A percentile compares a stretch with the other conserved stretches of the same genome.
These are phyloP conservation scores for Natrix natrix DNA, from an alignment of 2,797 vertebrate species.

Conservation along the genomic window DNA sequence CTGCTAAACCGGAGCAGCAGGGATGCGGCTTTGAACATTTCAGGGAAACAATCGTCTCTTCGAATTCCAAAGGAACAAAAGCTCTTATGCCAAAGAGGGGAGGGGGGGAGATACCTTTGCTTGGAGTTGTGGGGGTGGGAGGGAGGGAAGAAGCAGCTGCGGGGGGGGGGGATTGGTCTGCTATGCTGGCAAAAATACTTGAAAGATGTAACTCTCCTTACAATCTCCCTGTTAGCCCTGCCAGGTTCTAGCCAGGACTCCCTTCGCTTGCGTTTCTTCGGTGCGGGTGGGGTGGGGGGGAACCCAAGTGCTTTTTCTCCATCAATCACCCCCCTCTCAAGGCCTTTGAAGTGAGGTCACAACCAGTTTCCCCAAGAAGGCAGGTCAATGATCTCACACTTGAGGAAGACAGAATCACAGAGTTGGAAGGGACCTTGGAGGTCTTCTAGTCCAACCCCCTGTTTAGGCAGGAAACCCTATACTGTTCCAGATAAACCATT, in stretches of 20 bases:
- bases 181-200: not conserved
- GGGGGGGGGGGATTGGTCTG: not conserved
- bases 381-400: not conserved
- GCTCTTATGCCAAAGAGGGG: too few relatives aligned
- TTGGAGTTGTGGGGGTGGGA: not conserved
- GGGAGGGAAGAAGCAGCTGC: not conserved
- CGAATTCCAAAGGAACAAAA: too few relatives aligned
- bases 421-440: not conserved
- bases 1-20: too few relatives aligned
- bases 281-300: not conserved
- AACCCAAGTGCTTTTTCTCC: not conserved
- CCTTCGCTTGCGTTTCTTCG: not conserved
- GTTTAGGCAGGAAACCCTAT: accelerated
- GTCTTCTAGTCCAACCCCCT: not conserved
- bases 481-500: accelerated
- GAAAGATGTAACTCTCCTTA: not conserved
- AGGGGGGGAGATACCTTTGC: not conserved
- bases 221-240: not conserved
- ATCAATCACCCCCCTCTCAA: not conserved
- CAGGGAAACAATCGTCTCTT: too few relatives aligned
- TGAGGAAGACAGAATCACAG: not conserved
- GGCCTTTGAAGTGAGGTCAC: not conserved
- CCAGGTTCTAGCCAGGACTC: not conserved
- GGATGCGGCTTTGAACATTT: too few relatives aligned
- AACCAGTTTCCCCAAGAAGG: accelerated